phyloP scores from a whole-genome alignment of 2,113 vertebrate genomes.

The Psittacus erithacus region DNA sequence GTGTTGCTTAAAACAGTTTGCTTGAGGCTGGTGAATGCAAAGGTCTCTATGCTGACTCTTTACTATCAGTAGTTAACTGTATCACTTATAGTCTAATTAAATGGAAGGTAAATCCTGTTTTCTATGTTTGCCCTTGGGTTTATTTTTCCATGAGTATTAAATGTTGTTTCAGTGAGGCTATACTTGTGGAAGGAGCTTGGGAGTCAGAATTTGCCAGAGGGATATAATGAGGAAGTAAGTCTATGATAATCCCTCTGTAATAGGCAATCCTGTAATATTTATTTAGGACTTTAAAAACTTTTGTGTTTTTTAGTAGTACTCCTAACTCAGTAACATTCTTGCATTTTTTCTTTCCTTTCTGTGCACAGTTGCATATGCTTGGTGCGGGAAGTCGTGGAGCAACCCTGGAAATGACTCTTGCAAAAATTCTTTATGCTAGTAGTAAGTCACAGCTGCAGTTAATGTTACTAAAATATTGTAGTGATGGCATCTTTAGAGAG shows the following conservation, averaged over 20 bases:
- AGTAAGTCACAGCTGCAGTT: conserved; percentile 78
- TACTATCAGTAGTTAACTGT: neutral
- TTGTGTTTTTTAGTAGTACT: neutral
- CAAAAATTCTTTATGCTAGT: conserved; percentile 86
- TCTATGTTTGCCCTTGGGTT: fast-evolving
- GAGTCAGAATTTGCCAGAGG: neutral
- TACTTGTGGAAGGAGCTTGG: neutral
- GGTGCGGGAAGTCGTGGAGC: conserved; percentile 92
- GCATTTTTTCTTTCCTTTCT: neutral
- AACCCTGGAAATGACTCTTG: conserved; percentile 88
- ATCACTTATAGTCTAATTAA: neutral
- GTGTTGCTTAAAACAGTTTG: neutral
- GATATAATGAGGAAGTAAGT: neutral
- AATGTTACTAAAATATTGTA: neutral
- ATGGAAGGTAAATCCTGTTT: neutral
- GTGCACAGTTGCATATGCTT: conserved; percentile 91
- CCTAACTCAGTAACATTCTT: neutral
- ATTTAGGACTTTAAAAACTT: neutral
- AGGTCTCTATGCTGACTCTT: neutral
- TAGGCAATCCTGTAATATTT: neutral
- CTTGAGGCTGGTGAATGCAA: neutral
- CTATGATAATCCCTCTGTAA: neutral
- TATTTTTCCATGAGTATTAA: neutral
- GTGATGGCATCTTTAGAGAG: neutral
- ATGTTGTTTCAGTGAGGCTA: neutral